A percentile compares a stretch with the other conserved stretches of the same genome.
Conservation (phyloP, 2,888 invertebrate species). For the Cordylochernes scorpioides region DNA sequence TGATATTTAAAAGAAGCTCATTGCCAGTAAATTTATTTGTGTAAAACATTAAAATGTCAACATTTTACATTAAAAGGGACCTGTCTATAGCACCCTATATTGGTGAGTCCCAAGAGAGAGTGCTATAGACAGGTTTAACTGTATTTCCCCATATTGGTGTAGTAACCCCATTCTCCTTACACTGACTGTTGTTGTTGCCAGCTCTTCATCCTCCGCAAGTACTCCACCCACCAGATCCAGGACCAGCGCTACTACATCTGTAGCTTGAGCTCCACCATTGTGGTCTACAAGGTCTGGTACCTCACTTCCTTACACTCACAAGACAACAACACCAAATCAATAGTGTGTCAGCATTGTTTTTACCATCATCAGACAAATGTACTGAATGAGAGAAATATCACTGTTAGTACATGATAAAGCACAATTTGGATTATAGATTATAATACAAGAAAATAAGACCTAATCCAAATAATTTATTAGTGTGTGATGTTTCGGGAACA, state of each 20-base stretch:
- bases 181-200: slow-evolving; percentile 23
- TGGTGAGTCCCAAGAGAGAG: no score
- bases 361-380: neutral
- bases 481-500: no score
- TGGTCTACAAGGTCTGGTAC: slow-evolving; percentile 55
- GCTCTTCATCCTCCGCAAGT: slow-evolving; percentile 76
- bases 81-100: no score
- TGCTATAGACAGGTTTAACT: neutral
- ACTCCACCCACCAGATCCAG: slow-evolving; percentile 64
- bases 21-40: no score
- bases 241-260: slow-evolving; percentile 82
- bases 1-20: no score
- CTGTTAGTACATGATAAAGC: neutral
- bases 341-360: neutral
- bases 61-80: no score
- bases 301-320: neutral
- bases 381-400: neutral
- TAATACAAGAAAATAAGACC: no score
- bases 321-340: no score
- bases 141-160: neutral
- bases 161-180: neutral
- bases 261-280: slow-evolving; percentile 58
- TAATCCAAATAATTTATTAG: no score
- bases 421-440: no score
- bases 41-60: no score